phyloP scores from a whole-genome alignment of 2,888 invertebrate species.

The Synanthedon tipuliformis region DNA sequence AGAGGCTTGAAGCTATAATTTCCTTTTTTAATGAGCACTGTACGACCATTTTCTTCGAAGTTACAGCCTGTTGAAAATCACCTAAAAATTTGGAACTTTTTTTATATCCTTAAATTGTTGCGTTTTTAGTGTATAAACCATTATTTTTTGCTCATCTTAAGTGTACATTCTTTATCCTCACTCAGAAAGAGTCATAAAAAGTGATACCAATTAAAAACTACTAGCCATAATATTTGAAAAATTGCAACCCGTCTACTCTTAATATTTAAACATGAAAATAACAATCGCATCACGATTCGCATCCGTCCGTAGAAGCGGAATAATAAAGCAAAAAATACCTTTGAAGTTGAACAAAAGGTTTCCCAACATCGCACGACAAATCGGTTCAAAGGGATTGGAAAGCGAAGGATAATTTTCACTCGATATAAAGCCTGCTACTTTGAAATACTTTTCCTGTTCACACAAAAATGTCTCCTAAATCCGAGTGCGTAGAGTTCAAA shows the following conservation, averaged over 20 bases:
- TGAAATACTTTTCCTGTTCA: conserved; percentile 5
- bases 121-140: no score
- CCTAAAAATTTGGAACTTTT: no score
- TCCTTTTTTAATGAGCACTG: no score
- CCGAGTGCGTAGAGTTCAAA: background rate
- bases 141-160: no score
- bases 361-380: conserved; percentile 31
- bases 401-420: conserved; percentile 47
- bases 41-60: no score
- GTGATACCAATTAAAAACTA: no score
- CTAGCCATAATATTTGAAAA: no score
- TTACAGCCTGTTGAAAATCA: no score
- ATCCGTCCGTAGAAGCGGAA: conserved; percentile 35
- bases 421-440: conserved; percentile 45
- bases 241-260: background rate
- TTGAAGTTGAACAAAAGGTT: conserved; percentile 55
- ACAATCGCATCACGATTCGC: conserved; percentile 25
- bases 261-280: conserved; percentile 20
- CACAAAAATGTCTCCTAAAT: background rate
- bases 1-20: no score
- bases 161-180: no score
- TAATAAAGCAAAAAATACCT: conserved; percentile 52
- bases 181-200: no score
- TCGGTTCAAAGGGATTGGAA: conserved; percentile 47
- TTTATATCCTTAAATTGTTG: no score